Evolutionary conservation across 2,113 vertebrate genomes (phyloP).

Genomic region (Leptobrachium ailaonicum): DNA sequence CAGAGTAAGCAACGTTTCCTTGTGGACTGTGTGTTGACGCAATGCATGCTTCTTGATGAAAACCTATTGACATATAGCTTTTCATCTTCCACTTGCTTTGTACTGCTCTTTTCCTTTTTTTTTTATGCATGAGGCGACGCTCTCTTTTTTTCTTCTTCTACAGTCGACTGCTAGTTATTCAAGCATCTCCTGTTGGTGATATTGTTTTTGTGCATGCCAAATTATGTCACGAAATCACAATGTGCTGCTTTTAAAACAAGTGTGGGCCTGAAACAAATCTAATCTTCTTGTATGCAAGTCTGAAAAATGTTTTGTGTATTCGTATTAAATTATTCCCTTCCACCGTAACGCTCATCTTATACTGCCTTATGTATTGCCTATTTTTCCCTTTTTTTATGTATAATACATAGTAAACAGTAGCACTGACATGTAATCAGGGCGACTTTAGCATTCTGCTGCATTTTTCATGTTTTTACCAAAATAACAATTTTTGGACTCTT

Average conservation of each 20-base stretch:
- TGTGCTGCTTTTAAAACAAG: slow-evolving; percentile 55
- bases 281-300: slow-evolving; percentile 54
- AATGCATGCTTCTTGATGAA: slow-evolving; percentile 63
- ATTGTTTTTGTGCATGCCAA: slow-evolving; percentile 73
- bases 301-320: slow-evolving; percentile 35
- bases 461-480: neutral
- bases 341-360: slow-evolving; percentile 64
- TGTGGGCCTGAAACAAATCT: slow-evolving; percentile 56
- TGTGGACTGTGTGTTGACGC: slow-evolving; percentile 55
- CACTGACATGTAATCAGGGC: neutral
- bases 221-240: slow-evolving; percentile 61
- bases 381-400: neutral
- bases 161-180: slow-evolving; percentile 66
- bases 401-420: neutral
- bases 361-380: slow-evolving; percentile 58
- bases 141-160: slow-evolving; percentile 61
- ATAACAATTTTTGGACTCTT: neutral
- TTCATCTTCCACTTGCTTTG: slow-evolving; percentile 57
- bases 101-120: slow-evolving; percentile 55
- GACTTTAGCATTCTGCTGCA: neutral
- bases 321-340: slow-evolving; percentile 40
- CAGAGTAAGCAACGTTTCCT: slow-evolving; percentile 46
- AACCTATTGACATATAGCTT: slow-evolving; percentile 58
- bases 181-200: slow-evolving; percentile 64
- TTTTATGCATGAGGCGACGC: slow-evolving; percentile 73